Evolutionary conservation across 2,888 invertebrate species (phyloP).

Genomic region (Imbricaverruca yamaguchii): DNA sequence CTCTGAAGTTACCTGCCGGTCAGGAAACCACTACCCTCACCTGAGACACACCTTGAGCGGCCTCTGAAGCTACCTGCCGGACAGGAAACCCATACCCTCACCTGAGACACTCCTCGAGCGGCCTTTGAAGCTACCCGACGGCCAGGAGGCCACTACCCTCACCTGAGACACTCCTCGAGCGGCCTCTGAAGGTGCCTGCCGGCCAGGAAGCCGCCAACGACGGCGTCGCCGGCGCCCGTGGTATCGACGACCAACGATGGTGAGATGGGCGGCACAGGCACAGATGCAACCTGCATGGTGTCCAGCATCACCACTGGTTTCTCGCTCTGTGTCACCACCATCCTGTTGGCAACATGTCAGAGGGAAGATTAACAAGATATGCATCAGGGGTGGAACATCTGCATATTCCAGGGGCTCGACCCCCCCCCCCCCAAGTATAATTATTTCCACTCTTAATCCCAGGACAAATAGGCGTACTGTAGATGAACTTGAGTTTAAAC

Average conservation of each 20-base stretch:
- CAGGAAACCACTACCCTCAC: slow-evolving; percentile 48
- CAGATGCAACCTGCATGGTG: slow-evolving; percentile 43
- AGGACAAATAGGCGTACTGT: no score
- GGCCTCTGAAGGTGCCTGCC: slow-evolving; percentile 43
- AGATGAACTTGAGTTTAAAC: no score
- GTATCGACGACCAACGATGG: slow-evolving; percentile 47
- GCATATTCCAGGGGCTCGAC: no score
- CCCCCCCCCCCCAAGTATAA: no score
- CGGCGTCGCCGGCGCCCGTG: slow-evolving; percentile 55
- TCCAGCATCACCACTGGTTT: slow-evolving; percentile 46
- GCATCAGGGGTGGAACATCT: no score
- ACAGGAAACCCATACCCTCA: slow-evolving; percentile 37
- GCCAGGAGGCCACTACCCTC: slow-evolving; percentile 50
- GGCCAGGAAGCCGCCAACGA: slow-evolving; percentile 53
- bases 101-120: slow-evolving; percentile 42
- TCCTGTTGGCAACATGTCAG: neutral
- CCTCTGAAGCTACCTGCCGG: neutral
- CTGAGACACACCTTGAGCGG: slow-evolving; percentile 40
- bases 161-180: slow-evolving; percentile 41
- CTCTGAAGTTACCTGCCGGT: slow-evolving; percentile 53
- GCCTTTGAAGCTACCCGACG: slow-evolving; percentile 52
- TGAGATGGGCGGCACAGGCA: slow-evolving; percentile 43
- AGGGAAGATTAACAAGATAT: neutral
- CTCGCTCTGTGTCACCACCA: slow-evolving; percentile 38
- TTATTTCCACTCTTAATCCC: no score